Conservation (phyloP, 2,797 vertebrate species). For the Lagothrix lagotricha region DNA sequence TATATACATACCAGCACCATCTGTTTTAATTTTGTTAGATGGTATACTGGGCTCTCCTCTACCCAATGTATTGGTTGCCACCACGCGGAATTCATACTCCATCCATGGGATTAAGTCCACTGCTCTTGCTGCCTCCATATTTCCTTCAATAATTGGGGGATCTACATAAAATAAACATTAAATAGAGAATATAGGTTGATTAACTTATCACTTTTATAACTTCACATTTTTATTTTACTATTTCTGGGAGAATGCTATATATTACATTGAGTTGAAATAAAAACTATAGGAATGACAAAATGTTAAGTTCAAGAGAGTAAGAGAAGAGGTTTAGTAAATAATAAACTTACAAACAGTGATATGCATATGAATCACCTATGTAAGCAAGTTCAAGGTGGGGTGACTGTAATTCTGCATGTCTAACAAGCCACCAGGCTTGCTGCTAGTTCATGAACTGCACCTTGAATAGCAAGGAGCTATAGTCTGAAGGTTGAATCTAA, state of each 20-base stretch:
- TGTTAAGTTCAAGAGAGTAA: background rate
- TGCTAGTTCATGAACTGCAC: background rate
- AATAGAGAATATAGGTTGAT: background rate
- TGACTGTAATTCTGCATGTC: background rate
- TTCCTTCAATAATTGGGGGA: slow-evolving; percentile 93
- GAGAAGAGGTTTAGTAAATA: background rate
- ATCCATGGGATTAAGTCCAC: slow-evolving; percentile 95
- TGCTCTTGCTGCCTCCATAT: slow-evolving; percentile 91
- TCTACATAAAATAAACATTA: slow-evolving; percentile 83
- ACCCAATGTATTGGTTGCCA: slow-evolving; percentile 95
- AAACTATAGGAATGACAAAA: slow-evolving; percentile 1
- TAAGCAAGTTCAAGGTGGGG: background rate
- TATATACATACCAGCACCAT: slow-evolving; percentile 90
- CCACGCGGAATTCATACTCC: slow-evolving; percentile 96
- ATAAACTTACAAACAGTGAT: background rate
- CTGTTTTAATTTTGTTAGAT: slow-evolving; percentile 90
- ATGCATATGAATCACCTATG: background rate
- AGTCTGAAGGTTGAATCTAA: background rate
- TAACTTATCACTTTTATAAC: background rate
- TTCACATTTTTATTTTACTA: background rate
- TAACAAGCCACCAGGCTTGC: background rate
- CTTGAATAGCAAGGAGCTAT: background rate
- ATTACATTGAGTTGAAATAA: background rate
- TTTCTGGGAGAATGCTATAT: background rate
- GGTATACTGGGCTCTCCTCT: slow-evolving; percentile 94